These are phyloP conservation scores for Etheostoma nigrum DNA, from an alignment of 2,797 vertebrate species.

Conservation along the genomic window DNA sequence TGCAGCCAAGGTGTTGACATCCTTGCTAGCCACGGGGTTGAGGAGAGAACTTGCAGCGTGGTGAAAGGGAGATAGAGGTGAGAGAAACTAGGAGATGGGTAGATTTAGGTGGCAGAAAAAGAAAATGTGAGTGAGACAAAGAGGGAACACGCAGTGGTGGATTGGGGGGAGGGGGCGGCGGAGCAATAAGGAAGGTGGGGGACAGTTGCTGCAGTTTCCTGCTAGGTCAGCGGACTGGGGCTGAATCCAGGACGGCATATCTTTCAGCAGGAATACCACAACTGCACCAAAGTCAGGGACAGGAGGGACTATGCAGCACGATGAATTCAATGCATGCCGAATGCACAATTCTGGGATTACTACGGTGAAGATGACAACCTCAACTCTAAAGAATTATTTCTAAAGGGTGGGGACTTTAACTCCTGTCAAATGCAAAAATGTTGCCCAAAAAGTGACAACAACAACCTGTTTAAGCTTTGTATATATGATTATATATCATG, in stretches of 20 bases:
- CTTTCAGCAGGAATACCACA: conserved; percentile 72
- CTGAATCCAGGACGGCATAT: conserved; percentile 70
- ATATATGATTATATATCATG: too few species aligned
- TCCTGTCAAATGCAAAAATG: neutral
- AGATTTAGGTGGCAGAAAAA: conserved; percentile 37
- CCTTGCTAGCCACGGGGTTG: conserved; percentile 37
- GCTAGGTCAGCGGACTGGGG: conserved; percentile 72
- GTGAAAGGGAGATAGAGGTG: conserved; percentile 53
- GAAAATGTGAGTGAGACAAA: conserved; percentile 44
- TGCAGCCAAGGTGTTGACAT: conserved; percentile 66
- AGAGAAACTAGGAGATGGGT: conserved; percentile 46
- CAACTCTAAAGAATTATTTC: neutral
- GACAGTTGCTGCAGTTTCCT: conserved; percentile 55
- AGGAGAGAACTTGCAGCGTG: conserved; percentile 28
- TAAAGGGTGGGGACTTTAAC: neutral
- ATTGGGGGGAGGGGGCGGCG: neutral
- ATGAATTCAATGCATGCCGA: conserved; percentile 25
- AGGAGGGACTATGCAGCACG: neutral
- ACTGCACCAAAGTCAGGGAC: conserved; percentile 45
- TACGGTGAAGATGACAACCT: conserved; percentile 13
- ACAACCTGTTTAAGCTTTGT: neutral
- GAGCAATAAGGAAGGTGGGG: neutral
- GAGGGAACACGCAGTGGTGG: conserved; percentile 17
- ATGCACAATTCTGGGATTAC: conserved; percentile 17
- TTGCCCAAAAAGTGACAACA: neutral